Base-by-base conservation (phyloP, 2,113 vertebrate genomes). In the Caretta caretta region DNA sequence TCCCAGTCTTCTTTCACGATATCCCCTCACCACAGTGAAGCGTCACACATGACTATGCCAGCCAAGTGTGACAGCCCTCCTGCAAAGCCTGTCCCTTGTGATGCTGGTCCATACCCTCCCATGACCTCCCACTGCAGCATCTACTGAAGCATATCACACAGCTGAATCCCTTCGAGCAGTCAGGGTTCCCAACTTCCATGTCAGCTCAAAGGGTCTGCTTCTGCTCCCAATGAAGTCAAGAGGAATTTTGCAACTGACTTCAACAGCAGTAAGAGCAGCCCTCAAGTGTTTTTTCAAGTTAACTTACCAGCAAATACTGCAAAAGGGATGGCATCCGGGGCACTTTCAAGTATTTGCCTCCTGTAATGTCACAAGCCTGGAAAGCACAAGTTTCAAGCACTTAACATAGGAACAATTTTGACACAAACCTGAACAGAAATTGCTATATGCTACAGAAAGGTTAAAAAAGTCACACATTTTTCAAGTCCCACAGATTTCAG, bases 361-460 rank as follows among this genome's bases (percentile, higher is more conserved):
- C 99, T 0, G 99, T 99, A 92, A 99, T 99, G 95, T 99, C 99
- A 97, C 99, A 99, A 84, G 99, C 99, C 99, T 99, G 97, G 59
- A 96, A 97, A 97, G 88, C 89, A 97, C 17, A 98, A 10, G 91
- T 25, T 80, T 1, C 22, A 35, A 51, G 62, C 84, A 92, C 82
- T 54, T 83, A 83, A 82, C 38, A 24, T 0, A 48, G 49, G 56
- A 27, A 46, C 62, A 38, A 51, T 25, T 2, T 54, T 14, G n/a
- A 22, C 1, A 24, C 2, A 42, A 54, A 3, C 79, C 76, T 82
- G 16, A n/a, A 17, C 19, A 53, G 11, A 4, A 27, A 62, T 7
- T n/a, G 35, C 4, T 19, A 29, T 3, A 69, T 38, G 50, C n/a
- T 82, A 50, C 19, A 25, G 31, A 46, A 14, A 80, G 53, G 46